Percentiles rank a stretch among this genome's conserved stretches.
These are phyloP conservation scores for Eupithecia subfuscata DNA, from an alignment of 2,888 invertebrate genomes.

Conservation along the genomic window DNA sequence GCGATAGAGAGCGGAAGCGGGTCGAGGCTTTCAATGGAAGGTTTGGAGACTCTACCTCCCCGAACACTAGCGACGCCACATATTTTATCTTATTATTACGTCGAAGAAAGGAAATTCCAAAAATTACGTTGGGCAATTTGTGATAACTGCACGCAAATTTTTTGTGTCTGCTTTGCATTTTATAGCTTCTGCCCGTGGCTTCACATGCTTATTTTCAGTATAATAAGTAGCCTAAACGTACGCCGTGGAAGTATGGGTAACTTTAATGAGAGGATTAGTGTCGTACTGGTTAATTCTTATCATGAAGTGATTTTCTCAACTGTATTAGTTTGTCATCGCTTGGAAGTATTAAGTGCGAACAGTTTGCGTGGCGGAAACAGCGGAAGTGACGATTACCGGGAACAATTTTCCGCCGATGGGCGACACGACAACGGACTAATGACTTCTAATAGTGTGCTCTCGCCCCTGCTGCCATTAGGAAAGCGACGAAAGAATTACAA, in stretches of 20 bases:
- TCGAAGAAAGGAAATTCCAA: too few relatives aligned
- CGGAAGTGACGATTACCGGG: slow-evolving; percentile 32
- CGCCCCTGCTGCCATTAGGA: slow-evolving; percentile 14
- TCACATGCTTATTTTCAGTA: too few relatives aligned
- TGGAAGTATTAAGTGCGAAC: slow-evolving; percentile 29
- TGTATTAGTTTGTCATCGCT: slow-evolving; percentile 20
- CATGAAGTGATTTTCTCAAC: background rate
- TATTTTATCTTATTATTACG: too few relatives aligned
- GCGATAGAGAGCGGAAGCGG: background rate
- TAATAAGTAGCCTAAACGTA: too few relatives aligned
- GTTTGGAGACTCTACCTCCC: too few relatives aligned
- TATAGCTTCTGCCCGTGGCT: too few relatives aligned
- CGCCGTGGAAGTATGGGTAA: too few relatives aligned
- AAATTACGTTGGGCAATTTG: too few relatives aligned
- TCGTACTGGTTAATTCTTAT: background rate
- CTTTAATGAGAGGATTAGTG: background rate
- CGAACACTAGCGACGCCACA: too few relatives aligned
- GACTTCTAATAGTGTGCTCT: slow-evolving; percentile 24
- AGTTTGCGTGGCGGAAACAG: slow-evolving; percentile 25
- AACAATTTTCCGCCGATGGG: slow-evolving; percentile 28
- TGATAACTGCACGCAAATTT: too few relatives aligned
- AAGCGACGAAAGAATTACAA: slow-evolving; percentile 20
- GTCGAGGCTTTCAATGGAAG: background rate
- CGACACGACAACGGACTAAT: slow-evolving; percentile 29
- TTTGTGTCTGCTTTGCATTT: too few relatives aligned